These are phyloP conservation scores for Drosophila tripunctata DNA, from an alignment of 2,888 invertebrate genomes.

Conservation along the genomic window DNA sequence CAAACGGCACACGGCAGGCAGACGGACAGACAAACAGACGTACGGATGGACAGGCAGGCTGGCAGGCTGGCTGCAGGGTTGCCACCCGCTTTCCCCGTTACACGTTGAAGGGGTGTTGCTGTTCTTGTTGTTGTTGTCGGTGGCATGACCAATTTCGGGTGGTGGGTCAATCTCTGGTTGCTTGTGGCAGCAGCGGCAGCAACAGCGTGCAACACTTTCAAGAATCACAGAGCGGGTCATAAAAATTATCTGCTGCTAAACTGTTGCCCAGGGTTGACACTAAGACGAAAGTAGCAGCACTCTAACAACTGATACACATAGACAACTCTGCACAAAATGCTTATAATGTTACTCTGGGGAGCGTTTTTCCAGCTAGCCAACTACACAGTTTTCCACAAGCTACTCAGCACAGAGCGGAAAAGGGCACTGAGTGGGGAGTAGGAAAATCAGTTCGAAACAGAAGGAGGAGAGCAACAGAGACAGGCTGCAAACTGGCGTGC, in stretches of 20 bases:
- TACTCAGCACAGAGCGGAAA: constrained; percentile 7
- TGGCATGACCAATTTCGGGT: constrained; percentile 53
- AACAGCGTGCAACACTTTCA: constrained; percentile 31
- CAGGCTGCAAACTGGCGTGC: constrained; percentile 42
- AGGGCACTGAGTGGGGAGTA: neutral
- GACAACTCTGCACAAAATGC: constrained; percentile 36
- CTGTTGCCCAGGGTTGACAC: constrained; percentile 63
- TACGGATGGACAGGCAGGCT: constrained; percentile 39
- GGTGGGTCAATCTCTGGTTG: constrained; percentile 69
- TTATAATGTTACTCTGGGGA: constrained; percentile 74
- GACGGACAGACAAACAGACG: no score
- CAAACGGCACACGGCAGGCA: constrained; percentile 70
- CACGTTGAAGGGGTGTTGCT: neutral
- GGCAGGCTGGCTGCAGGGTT: constrained; percentile 1
- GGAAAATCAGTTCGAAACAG: neutral
- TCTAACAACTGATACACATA: constrained; percentile 6
- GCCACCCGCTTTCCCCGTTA: neutral
- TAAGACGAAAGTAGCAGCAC: constrained; percentile 1
- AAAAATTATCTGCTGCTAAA: constrained; percentile 72
- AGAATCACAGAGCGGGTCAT: constrained; percentile 60
- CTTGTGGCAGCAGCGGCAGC: no score
- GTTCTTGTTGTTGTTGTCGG: constrained; percentile 11
- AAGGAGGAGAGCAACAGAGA: neutral
- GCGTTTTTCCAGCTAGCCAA: constrained; percentile 55
- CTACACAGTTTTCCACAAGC: constrained; percentile 40